Conservation (phyloP, 1,140 invertebrate genomes). For the Rhyacophila brunnea region DNA sequence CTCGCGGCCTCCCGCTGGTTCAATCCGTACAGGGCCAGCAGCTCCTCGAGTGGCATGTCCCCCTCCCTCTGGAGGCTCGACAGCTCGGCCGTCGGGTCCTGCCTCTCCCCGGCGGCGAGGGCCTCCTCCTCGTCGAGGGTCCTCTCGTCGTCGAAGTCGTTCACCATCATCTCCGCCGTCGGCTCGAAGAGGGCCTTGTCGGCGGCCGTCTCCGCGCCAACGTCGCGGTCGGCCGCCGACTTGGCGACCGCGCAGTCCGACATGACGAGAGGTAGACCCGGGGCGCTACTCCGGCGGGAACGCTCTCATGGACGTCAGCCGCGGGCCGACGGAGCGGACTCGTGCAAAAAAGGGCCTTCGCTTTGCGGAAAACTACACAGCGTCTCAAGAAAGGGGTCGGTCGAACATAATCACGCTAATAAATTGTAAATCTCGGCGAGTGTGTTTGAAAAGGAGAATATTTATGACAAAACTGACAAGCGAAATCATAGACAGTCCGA, state of each 20-base stretch:
- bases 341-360: neutral
- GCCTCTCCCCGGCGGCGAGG: constrained; percentile 76
- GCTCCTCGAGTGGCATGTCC: constrained; percentile 92
- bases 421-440: too few species aligned
- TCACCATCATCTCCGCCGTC: constrained; percentile 87
- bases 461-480: too few species aligned
- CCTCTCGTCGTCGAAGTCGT: constrained; percentile 95
- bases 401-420: too few species aligned
- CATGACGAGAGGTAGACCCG: constrained; percentile 10
- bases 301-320: neutral
- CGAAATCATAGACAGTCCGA: neutral
- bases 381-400: too few species aligned
- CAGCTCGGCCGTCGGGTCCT: constrained; percentile 82
- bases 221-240: constrained; percentile 47
- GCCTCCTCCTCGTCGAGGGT: constrained; percentile 96
- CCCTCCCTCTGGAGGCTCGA: constrained; percentile 84
- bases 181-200: constrained; percentile 62
- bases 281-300: constrained; percentile 11
- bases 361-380: too few species aligned
- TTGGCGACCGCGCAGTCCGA: constrained; percentile 21
- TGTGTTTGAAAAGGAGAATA: too few species aligned
- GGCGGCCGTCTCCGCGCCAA: constrained; percentile 53
- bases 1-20: constrained; percentile 50
- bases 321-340: neutral
- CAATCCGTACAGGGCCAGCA: constrained; percentile 84